Evolutionary conservation across 2,113 vertebrate genomes (phyloP).

Genomic region (Chaenocephalus aceratus): DNA sequence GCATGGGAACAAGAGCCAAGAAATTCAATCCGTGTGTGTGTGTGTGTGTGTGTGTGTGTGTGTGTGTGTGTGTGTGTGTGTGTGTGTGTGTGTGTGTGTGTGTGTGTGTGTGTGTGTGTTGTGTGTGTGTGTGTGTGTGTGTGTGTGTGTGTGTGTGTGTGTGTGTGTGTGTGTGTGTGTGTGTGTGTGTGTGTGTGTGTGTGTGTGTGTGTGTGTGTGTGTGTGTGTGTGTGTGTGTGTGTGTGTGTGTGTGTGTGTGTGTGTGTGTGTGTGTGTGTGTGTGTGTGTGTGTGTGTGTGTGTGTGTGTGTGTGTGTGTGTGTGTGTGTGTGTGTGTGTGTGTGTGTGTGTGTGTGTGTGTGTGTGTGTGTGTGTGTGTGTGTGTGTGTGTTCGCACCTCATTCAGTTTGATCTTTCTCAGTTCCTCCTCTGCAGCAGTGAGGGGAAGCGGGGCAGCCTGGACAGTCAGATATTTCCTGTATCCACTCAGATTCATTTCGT

Average conservation of each 20-base stretch:
- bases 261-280: too few relatives aligned
- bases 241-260: neutral
- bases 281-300: too few relatives aligned
- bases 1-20: neutral
- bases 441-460: constrained; percentile 90
- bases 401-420: constrained; percentile 94
- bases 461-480: constrained; percentile 92
- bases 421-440: constrained; percentile 96
- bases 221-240: neutral
- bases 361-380: neutral
- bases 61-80: neutral
- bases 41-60: neutral
- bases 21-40: neutral
- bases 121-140: neutral
- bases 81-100: neutral
- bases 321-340: neutral
- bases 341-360: neutral
- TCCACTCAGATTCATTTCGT: constrained; percentile 92
- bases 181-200: neutral
- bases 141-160: neutral
- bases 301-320: neutral
- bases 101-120: neutral
- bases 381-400: constrained; percentile 84
- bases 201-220: neutral
- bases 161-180: neutral